Percentiles rank a stretch among this genome's conserved stretches.
Evolutionary conservation across 2,797 vertebrate genomes (phyloP).

Genomic region (Bradypus variegatus): DNA sequence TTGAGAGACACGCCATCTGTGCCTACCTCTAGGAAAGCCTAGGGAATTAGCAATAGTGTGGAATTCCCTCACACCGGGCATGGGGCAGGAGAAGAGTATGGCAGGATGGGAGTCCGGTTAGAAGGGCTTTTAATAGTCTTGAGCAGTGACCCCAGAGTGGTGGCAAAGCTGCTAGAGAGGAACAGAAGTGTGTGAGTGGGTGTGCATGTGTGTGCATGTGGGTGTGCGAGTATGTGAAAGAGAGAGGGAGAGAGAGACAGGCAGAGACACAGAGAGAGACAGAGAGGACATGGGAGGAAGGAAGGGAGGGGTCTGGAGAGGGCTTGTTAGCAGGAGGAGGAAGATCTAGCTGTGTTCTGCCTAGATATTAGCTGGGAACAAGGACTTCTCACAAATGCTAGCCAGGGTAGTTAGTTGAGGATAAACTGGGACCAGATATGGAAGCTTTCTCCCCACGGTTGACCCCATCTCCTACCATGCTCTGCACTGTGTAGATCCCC

Average conservation of each 20-base stretch:
- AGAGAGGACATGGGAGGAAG: not conserved
- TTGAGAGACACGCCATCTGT: not conserved
- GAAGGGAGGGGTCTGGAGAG: not conserved
- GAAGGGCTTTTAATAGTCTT: not conserved
- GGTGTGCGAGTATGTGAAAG: fast-evolving
- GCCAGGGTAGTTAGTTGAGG: not conserved
- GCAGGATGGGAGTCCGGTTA: not conserved
- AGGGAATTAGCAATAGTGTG: not conserved
- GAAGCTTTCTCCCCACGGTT: not conserved
- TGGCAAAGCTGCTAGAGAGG: not conserved
- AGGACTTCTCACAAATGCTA: not conserved
- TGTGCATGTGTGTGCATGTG: too few species aligned
- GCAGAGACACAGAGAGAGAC: not conserved
- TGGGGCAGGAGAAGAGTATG: not conserved
- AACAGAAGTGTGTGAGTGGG: not conserved
- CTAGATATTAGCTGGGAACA: not conserved
- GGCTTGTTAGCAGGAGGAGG: not conserved
- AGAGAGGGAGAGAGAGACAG: not conserved
- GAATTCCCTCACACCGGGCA: fast-evolving
- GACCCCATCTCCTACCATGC: too few species aligned
- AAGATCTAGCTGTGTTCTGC: not conserved
- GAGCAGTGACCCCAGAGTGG: not conserved
- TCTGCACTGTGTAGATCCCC: not conserved
- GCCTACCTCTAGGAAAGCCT: not conserved
- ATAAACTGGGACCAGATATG: not conserved